Base-by-base conservation (phyloP, 2,113 vertebrate genomes). In the Pongo abelii region DNA sequence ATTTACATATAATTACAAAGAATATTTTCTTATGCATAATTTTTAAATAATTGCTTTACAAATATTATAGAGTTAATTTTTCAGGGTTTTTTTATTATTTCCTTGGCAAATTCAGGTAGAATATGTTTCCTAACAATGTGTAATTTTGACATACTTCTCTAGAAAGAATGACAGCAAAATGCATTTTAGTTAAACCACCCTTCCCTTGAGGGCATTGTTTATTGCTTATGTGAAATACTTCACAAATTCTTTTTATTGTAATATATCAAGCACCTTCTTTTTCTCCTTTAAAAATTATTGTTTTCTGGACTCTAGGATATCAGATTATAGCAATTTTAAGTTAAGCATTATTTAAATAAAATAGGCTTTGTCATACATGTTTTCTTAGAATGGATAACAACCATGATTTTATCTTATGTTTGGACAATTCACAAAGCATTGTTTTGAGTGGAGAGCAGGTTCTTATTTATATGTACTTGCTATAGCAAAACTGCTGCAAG, bases 271-370 rank as follows among this genome's bases (percentile, higher is more conserved):
- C 2, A 80, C 3, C 6, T 93, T 95, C 12, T 64, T 95, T 78
- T 18, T 40, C 18, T 40, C 18, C 61, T n/a, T 22, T 78, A 84
- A 40, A 43, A 10, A 18, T 18, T 79, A 77, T 70, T 61, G 3
- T 75, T 6, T 72, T 95, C 7, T 89, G 46, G n/a, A 87, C 18
- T 74, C 22, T 94, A 64, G 30, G 30, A 46, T 85, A 86, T 88
- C 59, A 72, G 57, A 81, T 88, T 85, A 77, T 13, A 72, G 35
- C 81, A 35, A 77, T 85, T 25, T 64, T 85, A 52, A 46, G 14
- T 77, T 94, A 89, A 86, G 9, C 22, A 12, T 87, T 90, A 90
- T 94, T 96, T 96, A 59, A 93, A n/a, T 79, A 55, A 84, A 91
- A 40, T 43, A 67, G 22, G 5, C 22, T n/a, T 90, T 94, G 69